Evolutionary conservation across 2,888 invertebrate species (phyloP), one percentile per base, ranked within the genome.

Genomic region (Diogma glabrata): DNA sequence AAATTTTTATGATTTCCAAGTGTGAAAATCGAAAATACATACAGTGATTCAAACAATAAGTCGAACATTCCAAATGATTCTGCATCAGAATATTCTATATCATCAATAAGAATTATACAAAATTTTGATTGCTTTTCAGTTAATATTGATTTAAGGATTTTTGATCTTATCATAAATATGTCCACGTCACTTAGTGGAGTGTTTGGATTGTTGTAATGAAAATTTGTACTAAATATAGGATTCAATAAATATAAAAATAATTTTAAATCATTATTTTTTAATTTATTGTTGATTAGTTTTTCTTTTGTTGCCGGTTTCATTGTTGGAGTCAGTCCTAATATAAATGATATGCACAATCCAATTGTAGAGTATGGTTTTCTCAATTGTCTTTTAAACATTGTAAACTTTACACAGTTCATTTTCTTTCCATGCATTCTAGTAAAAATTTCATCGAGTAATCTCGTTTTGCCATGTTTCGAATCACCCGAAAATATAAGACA

Each of bases 371-470:
- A 64, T 50, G 73, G 64, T 59, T 61, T 46, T 19, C 23, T 47
- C 9, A 19, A 22, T 28, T 38, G 45, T 10, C 17, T 28, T 17
- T 46, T 61, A 57, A 12, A 56, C 59, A 19, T 67, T 45, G 5
- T 56, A 38, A n/a, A 68, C 55, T 52, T 61, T 65, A 28, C 63
- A 60, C 10, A 62, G 56, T 12, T 56, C 55, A 8, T 66, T 50
- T 24, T 57, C 60, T 14, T 59, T 55, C 1, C 75, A 40, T 28
- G 73, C 5, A 75, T 72, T 4, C 68, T 58, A 54, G 66, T 67
- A 7, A 75, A 61, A 51, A 77, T 71, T 64, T 81, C 81, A 46
- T 78, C 74, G 17, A 81, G 57, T 9, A 82, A 61, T 51, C 81
- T 72, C 1, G 75, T 75, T 63, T 81, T 82, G 1, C 83, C 83